Conservation (phyloP, 2,888 invertebrate genomes). For the Drosophila phalerata region DNA sequence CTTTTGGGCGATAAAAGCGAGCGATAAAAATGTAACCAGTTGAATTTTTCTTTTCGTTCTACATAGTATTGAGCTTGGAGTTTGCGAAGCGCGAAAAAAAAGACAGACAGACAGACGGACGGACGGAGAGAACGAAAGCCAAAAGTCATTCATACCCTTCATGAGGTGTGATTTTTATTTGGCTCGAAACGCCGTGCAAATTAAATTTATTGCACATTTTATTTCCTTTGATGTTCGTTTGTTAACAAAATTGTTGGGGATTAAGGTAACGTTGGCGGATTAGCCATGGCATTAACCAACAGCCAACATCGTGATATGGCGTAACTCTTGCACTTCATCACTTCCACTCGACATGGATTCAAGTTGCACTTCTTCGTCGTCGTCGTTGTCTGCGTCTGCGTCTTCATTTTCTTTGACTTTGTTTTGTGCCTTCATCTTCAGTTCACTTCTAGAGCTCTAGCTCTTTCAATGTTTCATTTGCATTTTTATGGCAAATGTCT, state of each 20-base stretch:
- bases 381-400: not conserved
- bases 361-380: constrained; percentile 14
- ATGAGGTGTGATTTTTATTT: constrained; percentile 61
- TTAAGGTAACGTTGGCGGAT: constrained; percentile 76
- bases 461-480: constrained; percentile 71
- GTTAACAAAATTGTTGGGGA: constrained; percentile 79
- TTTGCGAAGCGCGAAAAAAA: constrained; percentile 2
- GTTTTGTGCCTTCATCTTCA: not conserved
- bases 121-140: constrained; percentile 13
- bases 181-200: constrained; percentile 60
- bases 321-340: constrained; percentile 79
- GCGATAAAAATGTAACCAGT: constrained; percentile 64
- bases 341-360: constrained; percentile 32
- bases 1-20: constrained; percentile 68
- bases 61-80: constrained; percentile 37
- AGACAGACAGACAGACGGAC: not conserved
- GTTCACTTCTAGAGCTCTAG: constrained; percentile 10
- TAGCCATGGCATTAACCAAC: constrained; percentile 77
- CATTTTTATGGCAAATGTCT: constrained; percentile 76
- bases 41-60: constrained; percentile 44
- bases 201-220: constrained; percentile 84
- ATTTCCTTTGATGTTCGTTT: constrained; percentile 83
- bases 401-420: constrained; percentile 5
- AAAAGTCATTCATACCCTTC: constrained; percentile 55
- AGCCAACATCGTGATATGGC: constrained; percentile 76